Conservation (phyloP, 2,797 vertebrate species). For the Neoniphon sammara region DNA sequence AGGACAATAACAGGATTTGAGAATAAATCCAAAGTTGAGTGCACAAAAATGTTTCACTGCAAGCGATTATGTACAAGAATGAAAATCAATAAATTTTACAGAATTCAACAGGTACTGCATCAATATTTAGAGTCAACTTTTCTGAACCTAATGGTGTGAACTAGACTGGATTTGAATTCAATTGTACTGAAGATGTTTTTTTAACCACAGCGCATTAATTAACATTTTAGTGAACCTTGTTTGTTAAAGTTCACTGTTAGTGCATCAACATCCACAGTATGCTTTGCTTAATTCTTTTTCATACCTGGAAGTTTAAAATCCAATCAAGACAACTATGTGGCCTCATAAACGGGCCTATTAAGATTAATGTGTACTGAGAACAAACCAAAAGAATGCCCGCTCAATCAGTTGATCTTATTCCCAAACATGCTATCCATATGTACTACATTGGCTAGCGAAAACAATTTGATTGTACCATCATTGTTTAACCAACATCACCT, state of each 20-base stretch:
- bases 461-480: conserved; percentile 79
- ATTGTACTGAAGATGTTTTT: conserved; percentile 58
- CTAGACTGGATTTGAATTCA: conserved; percentile 64
- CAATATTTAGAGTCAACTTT: conserved; percentile 73
- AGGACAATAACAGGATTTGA: conserved; percentile 89
- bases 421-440: conserved; percentile 69
- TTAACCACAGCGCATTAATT: conserved; percentile 66
- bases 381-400: conserved; percentile 51
- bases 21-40: conserved; percentile 88
- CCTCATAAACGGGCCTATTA: conserved; percentile 64
- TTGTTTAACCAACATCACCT: conserved; percentile 48
- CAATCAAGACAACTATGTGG: conserved; percentile 41
- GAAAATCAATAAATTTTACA: conserved; percentile 77
- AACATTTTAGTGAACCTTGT: conserved; percentile 71
- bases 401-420: conserved; percentile 44
- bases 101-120: conserved; percentile 76
- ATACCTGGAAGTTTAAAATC: conserved; percentile 60
- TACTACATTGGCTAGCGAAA: conserved; percentile 58
- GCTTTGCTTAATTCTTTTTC: conserved; percentile 36
- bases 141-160: conserved; percentile 57
- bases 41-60: conserved; percentile 88
- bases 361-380: conserved; percentile 63
- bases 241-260: conserved; percentile 70
- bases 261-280: conserved; percentile 70
- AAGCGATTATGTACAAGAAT: conserved; percentile 86